These are phyloP conservation scores for Blastobasis lacticolella DNA, from an alignment of 2,888 invertebrate species.

Conservation along the genomic window DNA sequence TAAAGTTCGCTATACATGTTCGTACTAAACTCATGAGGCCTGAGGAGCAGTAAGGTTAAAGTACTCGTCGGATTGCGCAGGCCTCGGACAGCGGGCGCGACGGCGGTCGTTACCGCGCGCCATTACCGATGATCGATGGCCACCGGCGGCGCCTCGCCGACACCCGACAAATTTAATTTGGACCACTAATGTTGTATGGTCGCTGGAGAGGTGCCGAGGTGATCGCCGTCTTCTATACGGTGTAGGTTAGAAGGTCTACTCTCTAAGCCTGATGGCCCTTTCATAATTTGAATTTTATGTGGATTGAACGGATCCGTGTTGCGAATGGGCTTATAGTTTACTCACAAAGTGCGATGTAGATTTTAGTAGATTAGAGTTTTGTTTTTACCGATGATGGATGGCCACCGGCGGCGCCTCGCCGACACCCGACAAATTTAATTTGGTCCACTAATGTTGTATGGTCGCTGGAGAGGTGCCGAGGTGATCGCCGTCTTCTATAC, in stretches of 20 bases:
- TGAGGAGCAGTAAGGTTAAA: too few species aligned
- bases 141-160: slow-evolving; percentile 50
- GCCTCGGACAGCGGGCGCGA: slow-evolving; percentile 17
- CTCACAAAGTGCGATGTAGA: too few species aligned
- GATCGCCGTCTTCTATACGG: slow-evolving; percentile 18
- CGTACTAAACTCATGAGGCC: too few species aligned
- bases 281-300: too few species aligned
- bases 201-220: slow-evolving; percentile 42
- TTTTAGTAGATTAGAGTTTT: too few species aligned
- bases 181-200: slow-evolving; percentile 42
- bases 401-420: slow-evolving; percentile 49
- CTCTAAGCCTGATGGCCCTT: not conserved
- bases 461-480: slow-evolving; percentile 36
- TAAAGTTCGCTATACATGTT: too few species aligned
- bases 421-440: slow-evolving; percentile 68
- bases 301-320: too few species aligned
- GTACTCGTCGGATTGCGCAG: not conserved
- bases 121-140: slow-evolving; percentile 68
- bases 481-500: slow-evolving; percentile 22
- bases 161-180: slow-evolving; percentile 69
- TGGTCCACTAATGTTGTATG: slow-evolving; percentile 48
- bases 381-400: slow-evolving; percentile 62
- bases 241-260: not conserved
- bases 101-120: slow-evolving; percentile 55
- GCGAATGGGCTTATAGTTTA: too few species aligned